Evolutionary conservation across 1,140 invertebrate species (phyloP), one percentile per base, ranked within the genome.

Genomic region (Ylistrum balloti): DNA sequence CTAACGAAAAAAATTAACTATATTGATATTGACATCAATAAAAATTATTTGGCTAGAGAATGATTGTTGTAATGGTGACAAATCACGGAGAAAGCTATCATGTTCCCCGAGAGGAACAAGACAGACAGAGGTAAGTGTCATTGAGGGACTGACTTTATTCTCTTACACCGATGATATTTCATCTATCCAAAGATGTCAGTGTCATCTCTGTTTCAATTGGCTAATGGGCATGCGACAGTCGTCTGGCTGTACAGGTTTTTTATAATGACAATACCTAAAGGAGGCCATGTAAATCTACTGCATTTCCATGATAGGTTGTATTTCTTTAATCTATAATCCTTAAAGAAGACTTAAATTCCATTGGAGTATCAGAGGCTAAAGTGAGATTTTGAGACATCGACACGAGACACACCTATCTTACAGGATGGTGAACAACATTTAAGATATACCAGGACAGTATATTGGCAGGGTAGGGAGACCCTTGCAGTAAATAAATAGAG

Each of bases 401-500:
- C 28, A n/a, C 28, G 28, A 74, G 11, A 74, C n/a, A n/a, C 56
- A 74, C 56, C 22, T 74, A 74, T 74, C 56, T 74, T 74, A 17
- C 56, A 74, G 56, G 22, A 74, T 28, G 56, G 56, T 74, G 56
- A 74, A 74, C 56, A 7, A 7, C 17, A n/a, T 74, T n/a, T 28
- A 5, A 74, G 56, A 74, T 74, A 74, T 28, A 74, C 56, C 9
- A n/a, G 1, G 56, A 74, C 56, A 74, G 56, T 74, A 74, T 74
- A 74, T n/a, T 74, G 56, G 56, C 56, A 74, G 22, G 22, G 56
- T n/a, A 74, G 0, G 28, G 17, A n/a, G 56, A 0, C 56, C 28
- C 56, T 28, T 74, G 56, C 56, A 74, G 56, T 74, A 74, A 74
- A 74, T 74, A 74, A 74, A 74, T 74, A 74, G 56, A 28, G 56